Base-by-base conservation (phyloP, 2,113 vertebrate genomes). In the Lethenteron camtschaticum region DNA sequence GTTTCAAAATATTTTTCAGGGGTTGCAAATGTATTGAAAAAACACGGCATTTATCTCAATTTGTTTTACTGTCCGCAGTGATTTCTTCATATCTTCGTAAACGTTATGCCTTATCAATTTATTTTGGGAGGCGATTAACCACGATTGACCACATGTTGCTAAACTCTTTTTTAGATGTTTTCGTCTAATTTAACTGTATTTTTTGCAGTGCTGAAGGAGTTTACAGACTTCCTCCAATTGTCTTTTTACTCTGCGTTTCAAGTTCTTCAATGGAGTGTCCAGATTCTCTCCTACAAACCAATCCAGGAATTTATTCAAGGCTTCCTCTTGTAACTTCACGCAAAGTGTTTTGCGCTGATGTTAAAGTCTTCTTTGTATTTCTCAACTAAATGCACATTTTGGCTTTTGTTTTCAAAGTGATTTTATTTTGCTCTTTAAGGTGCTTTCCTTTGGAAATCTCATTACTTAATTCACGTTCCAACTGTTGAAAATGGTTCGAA, bases 401-500 rank as follows among this genome's bases (percentile, higher is more conserved):
- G 2, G 57, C 58, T 56, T 18, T 13, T 18, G 8, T 41, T 69
- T 24, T 5, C 16, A 12, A 72, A 72, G 20, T n/a, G n/a, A n/a
- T n/a, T n/a, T n/a, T n/a, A n/a, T n/a, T n/a, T n/a, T n/a, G n/a
- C n/a, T n/a, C n/a, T n/a, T n/a, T n/a, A n/a, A n/a, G n/a, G n/a
- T n/a, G n/a, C n/a, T n/a, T n/a, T n/a, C n/a, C n/a, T n/a, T n/a
- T n/a, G n/a, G n/a, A n/a, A n/a, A 72, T 12, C 20, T 69, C n/a
- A 59, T 11, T 41, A 11, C 68, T 9, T 57, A 72, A 55, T 9
- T 72, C 57, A 56, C n/a, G 8, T 56, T 70, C 76, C 41, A 73
- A 78, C 69, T 81, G 80, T 2, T 72, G 74, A 57, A 75, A 16
- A 2, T n/a, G n/a, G 76, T 10, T 76, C 72, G 77, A 68, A 79